Evolutionary conservation across 2,113 vertebrate species (phyloP).

Genomic region (Smithornis capensis): DNA sequence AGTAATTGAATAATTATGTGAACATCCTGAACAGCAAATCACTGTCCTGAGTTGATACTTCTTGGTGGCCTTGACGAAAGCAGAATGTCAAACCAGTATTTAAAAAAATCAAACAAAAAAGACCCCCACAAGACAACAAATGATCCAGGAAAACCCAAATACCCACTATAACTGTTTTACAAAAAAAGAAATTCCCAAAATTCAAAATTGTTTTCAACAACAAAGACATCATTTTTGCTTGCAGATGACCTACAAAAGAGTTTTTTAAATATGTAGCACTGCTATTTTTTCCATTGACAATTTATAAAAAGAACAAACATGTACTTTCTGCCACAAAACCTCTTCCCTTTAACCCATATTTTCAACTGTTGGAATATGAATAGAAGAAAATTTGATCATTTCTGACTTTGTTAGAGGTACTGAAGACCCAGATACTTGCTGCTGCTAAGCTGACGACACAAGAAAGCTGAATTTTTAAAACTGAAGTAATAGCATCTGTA

Average conservation of each 20-base stretch:
- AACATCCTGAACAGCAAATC: not conserved
- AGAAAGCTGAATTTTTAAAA: not conserved
- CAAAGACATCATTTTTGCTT: not conserved
- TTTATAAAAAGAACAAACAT: not conserved
- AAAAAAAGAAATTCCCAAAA: not conserved
- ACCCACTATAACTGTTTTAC: not conserved
- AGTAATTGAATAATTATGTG: not conserved
- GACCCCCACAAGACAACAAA: not conserved
- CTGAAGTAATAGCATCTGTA: not conserved
- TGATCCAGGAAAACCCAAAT: not conserved
- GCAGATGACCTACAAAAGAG: not conserved
- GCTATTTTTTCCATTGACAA: not conserved
- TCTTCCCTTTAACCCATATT: not conserved
- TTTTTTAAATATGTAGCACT: not conserved
- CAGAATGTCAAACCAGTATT: not conserved
- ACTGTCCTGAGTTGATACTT: not conserved
- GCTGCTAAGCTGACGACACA: not conserved
- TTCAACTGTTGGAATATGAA: not conserved
- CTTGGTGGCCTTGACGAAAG: not conserved
- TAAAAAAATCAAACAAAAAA: not conserved
- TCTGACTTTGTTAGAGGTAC: not conserved
- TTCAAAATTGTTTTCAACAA: not conserved
- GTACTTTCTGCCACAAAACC: not conserved
- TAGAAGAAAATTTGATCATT: not conserved
- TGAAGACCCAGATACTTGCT: not conserved